Base-by-base conservation (phyloP, 2,113 vertebrate species). In the Ictidomys tridecemlineatus region DNA sequence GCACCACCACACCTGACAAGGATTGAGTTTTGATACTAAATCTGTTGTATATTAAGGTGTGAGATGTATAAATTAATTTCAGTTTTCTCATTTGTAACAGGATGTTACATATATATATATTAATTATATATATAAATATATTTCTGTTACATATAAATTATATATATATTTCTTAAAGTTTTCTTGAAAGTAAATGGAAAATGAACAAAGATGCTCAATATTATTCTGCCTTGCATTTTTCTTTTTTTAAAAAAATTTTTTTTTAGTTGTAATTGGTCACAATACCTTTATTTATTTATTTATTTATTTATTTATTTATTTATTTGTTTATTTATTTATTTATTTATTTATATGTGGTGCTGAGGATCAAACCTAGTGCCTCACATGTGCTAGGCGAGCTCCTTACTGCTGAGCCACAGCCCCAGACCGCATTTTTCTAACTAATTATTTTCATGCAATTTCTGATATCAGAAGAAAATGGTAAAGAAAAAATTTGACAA, bases 1-100 rank as follows among this genome's bases (percentile, higher is more conserved):
- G 51, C 51, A 53, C 5, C 56, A 58, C 17, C 56, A 58, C 20
- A 58, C 56, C 56, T 17, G 18, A 91, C 5, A 16, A 65, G 20
- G 53, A 67, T 74, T 93, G 37, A 76, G 30, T 86, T 91, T 97
- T 87, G 87, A 72, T 91, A 53, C 11, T 65, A 80, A 10, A 45
- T 32, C 32, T 77, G 61, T 39, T 93, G 72, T 4, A 77, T 91
- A 63, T 8, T 56, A 91, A 90, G 39, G n/a, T 39, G 39, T 93
- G 42, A 32, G 11, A 63, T 2, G 10, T 58, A 9, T 63, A 89
- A 94, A 34, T 93, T 90, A 93, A 7, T 74, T 72, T 85, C 32
- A 48, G 37, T 65, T 78, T 86, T 73, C 42, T 77, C 32, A 37
- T 85, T 79, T 92, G 84, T 92, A 85, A 91, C 1, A 83, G 61